Evolutionary conservation across 1,140 invertebrate species (phyloP).

Genomic region (Forficula auricularia): DNA sequence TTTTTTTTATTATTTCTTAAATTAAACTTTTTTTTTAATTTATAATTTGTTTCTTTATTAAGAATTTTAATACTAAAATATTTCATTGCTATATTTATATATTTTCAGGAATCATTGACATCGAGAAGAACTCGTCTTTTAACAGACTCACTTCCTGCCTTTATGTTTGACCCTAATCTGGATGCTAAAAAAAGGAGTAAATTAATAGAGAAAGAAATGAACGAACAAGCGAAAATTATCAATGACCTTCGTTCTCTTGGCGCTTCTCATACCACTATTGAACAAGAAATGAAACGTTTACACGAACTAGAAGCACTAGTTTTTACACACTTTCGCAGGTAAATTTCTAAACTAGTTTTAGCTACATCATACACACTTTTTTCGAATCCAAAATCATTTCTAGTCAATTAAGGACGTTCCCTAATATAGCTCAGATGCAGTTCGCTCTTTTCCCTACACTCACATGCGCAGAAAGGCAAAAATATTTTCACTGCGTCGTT

Average conservation of each 20-base stretch:
- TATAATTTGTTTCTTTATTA: too few species aligned
- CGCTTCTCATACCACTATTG: conserved; percentile 77
- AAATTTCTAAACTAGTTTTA: too few species aligned
- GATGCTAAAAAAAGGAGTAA: conserved; percentile 79
- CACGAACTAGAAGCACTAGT: conserved; percentile 82
- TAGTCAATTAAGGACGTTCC: too few species aligned
- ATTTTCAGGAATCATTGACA: conserved; percentile 43
- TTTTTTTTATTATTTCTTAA: too few species aligned
- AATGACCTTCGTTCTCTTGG: conserved; percentile 77
- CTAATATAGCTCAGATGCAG: too few species aligned
- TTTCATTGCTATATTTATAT: too few species aligned
- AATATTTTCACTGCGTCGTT: too few species aligned
- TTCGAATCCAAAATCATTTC: too few species aligned
- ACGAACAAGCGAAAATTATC: conserved; percentile 85
- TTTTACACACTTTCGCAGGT: conserved; percentile 68
- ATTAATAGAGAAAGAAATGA: conserved; percentile 94
- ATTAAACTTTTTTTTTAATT: too few species aligned
- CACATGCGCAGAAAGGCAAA: too few species aligned
- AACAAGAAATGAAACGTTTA: conserved; percentile 73
- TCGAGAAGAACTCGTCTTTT: conserved; percentile 39
- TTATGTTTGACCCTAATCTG: conserved; percentile 67
- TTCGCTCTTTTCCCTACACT: too few species aligned
- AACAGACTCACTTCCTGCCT: conserved; percentile 58
- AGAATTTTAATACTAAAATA: too few species aligned
- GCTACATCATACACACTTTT: neutral